A percentile compares a stretch with the other conserved stretches of the same genome.
These are phyloP conservation scores for Rhagophthalmus giganteus DNA, from an alignment of 2,888 invertebrate genomes.

Conservation along the genomic window DNA sequence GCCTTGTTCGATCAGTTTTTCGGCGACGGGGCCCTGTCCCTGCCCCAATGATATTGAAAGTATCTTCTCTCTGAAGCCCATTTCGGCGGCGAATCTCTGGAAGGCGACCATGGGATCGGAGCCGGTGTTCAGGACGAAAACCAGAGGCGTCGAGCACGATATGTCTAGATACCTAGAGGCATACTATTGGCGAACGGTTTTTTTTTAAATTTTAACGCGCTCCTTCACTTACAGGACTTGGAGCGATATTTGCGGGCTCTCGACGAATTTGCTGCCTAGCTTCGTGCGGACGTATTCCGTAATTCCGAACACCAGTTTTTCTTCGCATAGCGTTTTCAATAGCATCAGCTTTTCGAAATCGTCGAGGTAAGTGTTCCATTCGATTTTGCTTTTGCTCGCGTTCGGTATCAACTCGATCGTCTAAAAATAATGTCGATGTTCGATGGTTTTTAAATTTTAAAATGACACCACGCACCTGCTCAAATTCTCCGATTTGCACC, in stretches of 20 bases:
- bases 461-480: conserved; percentile 59
- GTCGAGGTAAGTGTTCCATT: conserved; percentile 68
- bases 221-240: conserved; percentile 61
- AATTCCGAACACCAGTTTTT: conserved; percentile 79
- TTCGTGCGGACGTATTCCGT: conserved; percentile 77
- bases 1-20: conserved; percentile 74
- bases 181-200: background rate
- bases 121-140: conserved; percentile 86
- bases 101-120: conserved; percentile 87
- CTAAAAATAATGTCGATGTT: background rate
- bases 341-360: conserved; percentile 82
- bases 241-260: conserved; percentile 76
- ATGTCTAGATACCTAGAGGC: conserved; percentile 69
- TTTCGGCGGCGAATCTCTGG: conserved; percentile 76
- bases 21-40: conserved; percentile 89
- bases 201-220: background rate
- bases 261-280: conserved; percentile 78
- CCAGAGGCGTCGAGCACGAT: conserved; percentile 72
- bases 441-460: background rate
- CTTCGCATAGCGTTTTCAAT: conserved; percentile 74
- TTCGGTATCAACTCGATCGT: conserved; percentile 9
- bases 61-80: conserved; percentile 69
- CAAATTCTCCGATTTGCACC: conserved; percentile 64
- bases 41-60: conserved; percentile 87
- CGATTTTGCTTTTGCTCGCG: conserved; percentile 33